phyloP scores from a whole-genome alignment of 2,888 invertebrate species.

The Brenthis ino region DNA sequence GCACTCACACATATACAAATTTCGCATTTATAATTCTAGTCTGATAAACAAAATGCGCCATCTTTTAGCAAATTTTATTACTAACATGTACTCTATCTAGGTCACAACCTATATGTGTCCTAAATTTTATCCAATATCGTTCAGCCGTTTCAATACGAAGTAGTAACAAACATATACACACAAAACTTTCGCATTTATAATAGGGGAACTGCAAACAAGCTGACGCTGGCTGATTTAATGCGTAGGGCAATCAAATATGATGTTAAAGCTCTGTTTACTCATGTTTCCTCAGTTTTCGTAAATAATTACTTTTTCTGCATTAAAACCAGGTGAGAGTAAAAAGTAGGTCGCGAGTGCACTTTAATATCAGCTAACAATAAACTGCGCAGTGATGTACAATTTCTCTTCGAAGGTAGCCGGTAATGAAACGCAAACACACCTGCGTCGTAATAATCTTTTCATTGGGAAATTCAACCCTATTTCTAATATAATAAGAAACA shows the following conservation, averaged over 20 bases:
- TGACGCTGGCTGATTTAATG: neutral
- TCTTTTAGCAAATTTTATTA: no score
- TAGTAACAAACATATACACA: no score
- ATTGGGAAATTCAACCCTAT: slow-evolving; percentile 38
- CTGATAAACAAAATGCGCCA: no score
- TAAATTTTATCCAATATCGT: no score
- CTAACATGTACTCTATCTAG: no score
- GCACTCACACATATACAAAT: no score
- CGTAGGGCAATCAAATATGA: slow-evolving; percentile 10
- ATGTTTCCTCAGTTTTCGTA: slow-evolving; percentile 15
- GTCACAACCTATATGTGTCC: no score
- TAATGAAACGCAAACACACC: slow-evolving; percentile 66
- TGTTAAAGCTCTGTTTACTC: slow-evolving; percentile 1
- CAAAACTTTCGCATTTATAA: neutral
- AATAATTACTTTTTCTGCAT: slow-evolving; percentile 25
- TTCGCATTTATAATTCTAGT: no score
- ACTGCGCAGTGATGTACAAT: slow-evolving; percentile 37
- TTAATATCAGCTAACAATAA: slow-evolving; percentile 38
- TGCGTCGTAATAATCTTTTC: slow-evolving; percentile 27
- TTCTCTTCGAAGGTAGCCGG: slow-evolving; percentile 42
- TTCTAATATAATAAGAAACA: slow-evolving; percentile 13
- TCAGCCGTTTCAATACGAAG: no score
- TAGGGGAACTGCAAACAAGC: neutral
- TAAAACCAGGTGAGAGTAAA: slow-evolving; percentile 35
- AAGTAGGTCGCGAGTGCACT: slow-evolving; percentile 36